Evolutionary conservation across 2,888 invertebrate genomes (phyloP).

Genomic region (Hipparchia sbordonii): DNA sequence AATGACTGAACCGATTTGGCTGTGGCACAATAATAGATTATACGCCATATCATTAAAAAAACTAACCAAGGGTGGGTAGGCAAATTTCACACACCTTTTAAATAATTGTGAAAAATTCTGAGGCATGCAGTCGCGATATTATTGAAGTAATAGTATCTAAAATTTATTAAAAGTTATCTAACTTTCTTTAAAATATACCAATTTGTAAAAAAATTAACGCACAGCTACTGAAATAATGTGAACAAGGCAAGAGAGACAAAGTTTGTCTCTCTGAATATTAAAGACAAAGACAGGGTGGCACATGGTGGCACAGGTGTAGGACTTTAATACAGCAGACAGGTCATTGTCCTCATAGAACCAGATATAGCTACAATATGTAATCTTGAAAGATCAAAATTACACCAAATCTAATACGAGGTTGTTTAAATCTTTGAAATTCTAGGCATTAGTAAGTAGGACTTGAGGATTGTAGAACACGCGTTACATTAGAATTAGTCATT

Average conservation of each 20-base stretch:
- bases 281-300: slow-evolving; percentile 10
- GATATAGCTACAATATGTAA: background rate
- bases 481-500: no score
- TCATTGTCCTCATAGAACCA: slow-evolving; percentile 3
- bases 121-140: no score
- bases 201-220: no score
- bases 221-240: background rate
- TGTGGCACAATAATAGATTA: no score
- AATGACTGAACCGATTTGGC: no score
- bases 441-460: background rate
- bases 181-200: no score
- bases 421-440: background rate
- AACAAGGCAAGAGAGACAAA: background rate
- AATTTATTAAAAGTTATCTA: no score
- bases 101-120: no score
- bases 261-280: slow-evolving; percentile 10
- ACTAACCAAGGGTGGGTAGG: no score
- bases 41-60: no score
- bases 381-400: background rate
- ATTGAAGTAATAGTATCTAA: no score
- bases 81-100: no score
- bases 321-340: slow-evolving; percentile 8
- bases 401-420: background rate
- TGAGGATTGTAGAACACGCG: background rate
- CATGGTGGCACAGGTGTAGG: slow-evolving; percentile 7